Base-by-base conservation (phyloP, 92 coral and sea anemone species). In the Nematostella vectensis region DNA sequence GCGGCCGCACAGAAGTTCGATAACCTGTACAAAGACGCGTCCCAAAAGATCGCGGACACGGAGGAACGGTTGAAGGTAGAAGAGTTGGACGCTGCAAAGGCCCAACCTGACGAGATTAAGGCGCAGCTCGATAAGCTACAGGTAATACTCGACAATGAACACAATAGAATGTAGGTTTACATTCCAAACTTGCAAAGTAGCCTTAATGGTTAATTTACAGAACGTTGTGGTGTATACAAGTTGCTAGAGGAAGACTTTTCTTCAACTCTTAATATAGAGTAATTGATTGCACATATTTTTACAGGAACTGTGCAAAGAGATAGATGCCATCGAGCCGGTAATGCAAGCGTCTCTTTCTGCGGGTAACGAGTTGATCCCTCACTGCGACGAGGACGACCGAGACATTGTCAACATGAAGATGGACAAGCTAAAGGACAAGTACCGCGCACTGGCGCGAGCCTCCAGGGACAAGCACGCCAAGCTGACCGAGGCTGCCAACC, bases 1-100 rank as follows among this genome's bases (percentile, higher is more conserved):
- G 99, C 81, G 33, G 83, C 95, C 23, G 74, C 94, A 29, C 72
- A 77, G 70, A 81, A 55, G 59, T 93, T 87, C 65, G 83, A 79
- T 54, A 88, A 74, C 37, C 65, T 81, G 43, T 72, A 81, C 59
- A 67, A 68, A 30, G 87, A 78, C 30, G 81, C 75, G 31, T 71
- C 66, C 54, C 79, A 85, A 48, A 64, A 63, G 57, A 57, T 89
- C 36, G 71, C 78, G 24, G 80, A 89, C 27, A 62, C 72, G 8
- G 88, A 87, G 45, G 59, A 67, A 12, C 65, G 75, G 58, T 53
- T 87, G 52, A 88, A 89, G 53, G 85, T 84, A 25, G 91, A 82
- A 37, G 78, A 82, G 65, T 77, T 87, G 56, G 83, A 80, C 12
- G 81, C 78, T 1, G 74, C 83, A 21, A 93, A 93, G 55, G 94